Evolutionary conservation across 2,113 vertebrate genomes (phyloP).

Genomic region (Capra hircus): DNA sequence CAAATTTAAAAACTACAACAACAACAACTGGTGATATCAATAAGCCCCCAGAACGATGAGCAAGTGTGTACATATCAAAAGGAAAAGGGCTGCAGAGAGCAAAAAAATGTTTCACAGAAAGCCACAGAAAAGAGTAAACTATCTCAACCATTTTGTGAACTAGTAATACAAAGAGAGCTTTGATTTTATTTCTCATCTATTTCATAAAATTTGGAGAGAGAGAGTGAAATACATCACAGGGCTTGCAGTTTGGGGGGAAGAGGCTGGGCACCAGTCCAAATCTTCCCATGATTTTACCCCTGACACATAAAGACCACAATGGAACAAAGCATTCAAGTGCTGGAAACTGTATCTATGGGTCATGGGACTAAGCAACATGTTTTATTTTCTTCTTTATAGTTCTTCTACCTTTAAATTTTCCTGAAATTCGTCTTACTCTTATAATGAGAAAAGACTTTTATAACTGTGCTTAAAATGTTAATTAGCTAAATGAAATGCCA

Average conservation of each 20-base stretch:
- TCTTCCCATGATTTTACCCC: not conserved
- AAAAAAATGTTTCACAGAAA: not conserved
- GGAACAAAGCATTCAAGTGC: not conserved
- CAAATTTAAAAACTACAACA: not conserved
- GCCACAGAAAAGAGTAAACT: not conserved
- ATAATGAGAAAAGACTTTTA: not conserved
- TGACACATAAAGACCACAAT: not conserved
- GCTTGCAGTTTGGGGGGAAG: not conserved
- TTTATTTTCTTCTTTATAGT: not conserved
- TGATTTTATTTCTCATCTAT: not conserved
- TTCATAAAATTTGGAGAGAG: not conserved
- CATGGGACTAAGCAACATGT: not conserved
- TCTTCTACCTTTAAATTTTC: not conserved
- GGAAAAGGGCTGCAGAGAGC: not conserved
- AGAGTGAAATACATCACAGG: not conserved
- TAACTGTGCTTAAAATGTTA: not conserved
- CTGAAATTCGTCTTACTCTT: slow-evolving; percentile 9
- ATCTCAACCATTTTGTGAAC: not conserved
- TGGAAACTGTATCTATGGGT: not conserved
- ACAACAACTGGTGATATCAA: not conserved
- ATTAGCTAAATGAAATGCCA: slow-evolving; percentile 23
- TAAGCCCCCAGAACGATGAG: not conserved
- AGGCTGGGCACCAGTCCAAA: not conserved
- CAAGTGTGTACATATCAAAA: not conserved
- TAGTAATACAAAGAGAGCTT: not conserved